Evolutionary conservation across 2,888 invertebrate species (phyloP), one percentile per base, ranked within the genome.

Genomic region (Keiferia lycopersicella): DNA sequence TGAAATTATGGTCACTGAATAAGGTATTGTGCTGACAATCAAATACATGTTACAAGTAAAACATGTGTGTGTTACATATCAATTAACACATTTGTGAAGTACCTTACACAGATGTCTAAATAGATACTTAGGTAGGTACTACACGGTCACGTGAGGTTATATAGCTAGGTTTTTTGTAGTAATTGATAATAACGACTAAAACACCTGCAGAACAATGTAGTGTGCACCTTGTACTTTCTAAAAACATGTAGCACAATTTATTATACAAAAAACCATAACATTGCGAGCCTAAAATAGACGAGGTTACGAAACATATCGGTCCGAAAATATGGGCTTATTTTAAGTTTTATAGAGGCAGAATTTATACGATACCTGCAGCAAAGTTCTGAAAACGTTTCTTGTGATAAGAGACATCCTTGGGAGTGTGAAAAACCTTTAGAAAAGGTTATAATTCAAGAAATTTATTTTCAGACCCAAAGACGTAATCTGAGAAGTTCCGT

Each of bases 241-340:
- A 22, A 22, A 53, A 53, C 22, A 22, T 53, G 51, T 22, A 26
- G 14, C n/a, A n/a, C n/a, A n/a, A n/a, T n/a, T n/a, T 45, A n/a
- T 61, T 48, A 61, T 61, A 34, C 34, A 60, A 48, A 50, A 59
- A 14, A 16, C 38, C 12, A 18, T 53, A 59, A 60, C 38, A 18
- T 18, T 61, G 22, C 41, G 50, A n/a, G 61, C 65, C 64, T 63
- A 66, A 66, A 64, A 66, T 62, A 61, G 22, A 64, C 69, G 67
- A 65, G 69, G 88, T 90, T 89, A 91, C 87, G 89, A 90, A 91
- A 91, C 89, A 81, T 63, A 67, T 63, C 20, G 61, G n/a, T 51
- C 11, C 48, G 48, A 64, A 66, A 65, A 63, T 41, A 53, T 3
- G 30, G 30, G 12, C 30, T 1, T 14, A 59, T 39, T n/a, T 20